Percentiles rank a stretch among this genome's conserved stretches.
Conservation (phyloP, 2,797 vertebrate genomes). For the Pristis pectinata region DNA sequence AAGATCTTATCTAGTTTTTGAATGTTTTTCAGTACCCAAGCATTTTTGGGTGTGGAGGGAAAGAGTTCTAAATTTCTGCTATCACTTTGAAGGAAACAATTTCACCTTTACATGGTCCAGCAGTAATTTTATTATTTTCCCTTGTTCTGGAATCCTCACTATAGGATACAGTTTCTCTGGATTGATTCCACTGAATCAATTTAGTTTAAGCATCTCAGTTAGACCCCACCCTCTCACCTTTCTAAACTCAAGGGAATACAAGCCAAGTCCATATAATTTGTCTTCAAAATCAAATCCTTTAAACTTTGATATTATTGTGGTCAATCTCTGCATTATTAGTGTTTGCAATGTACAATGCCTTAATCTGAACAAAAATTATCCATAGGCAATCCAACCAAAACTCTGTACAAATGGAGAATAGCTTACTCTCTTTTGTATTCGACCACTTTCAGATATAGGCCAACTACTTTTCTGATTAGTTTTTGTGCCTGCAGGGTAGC, state of each 20-base stretch:
- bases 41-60: neutral
- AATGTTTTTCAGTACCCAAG: neutral
- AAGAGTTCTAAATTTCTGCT: neutral
- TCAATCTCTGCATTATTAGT: neutral
- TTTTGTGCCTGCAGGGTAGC: neutral
- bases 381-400: neutral
- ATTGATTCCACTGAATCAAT: neutral
- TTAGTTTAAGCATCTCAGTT: constrained; percentile 9
- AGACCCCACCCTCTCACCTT: neutral
- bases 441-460: neutral
- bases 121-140: neutral
- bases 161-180: neutral
- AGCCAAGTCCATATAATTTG: neutral
- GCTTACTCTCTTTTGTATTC: neutral
- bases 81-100: neutral
- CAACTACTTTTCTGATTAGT: neutral
- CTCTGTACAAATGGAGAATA: neutral
- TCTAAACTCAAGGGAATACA: neutral
- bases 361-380: neutral
- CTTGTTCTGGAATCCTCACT: neutral
- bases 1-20: neutral
- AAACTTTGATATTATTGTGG: neutral
- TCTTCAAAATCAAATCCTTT: neutral
- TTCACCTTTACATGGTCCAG: neutral
- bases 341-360: neutral